Evolutionary conservation across 2,113 vertebrate species (phyloP).

Genomic region (Osmerus eperlanus): DNA sequence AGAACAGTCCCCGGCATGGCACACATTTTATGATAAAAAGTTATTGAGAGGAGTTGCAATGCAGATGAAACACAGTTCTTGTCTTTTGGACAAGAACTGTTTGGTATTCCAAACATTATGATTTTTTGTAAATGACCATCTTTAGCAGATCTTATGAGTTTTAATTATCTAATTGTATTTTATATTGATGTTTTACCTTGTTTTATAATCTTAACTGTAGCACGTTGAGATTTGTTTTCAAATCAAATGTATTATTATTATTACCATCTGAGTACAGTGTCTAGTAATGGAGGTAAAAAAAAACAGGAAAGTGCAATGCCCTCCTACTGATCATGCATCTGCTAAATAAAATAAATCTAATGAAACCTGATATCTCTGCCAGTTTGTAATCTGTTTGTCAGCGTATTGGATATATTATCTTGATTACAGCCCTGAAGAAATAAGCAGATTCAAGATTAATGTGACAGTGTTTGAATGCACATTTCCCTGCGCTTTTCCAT

Average conservation of each 20-base stretch:
- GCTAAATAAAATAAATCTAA: conserved; percentile 17
- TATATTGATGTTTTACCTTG: no score
- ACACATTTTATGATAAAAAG: no score
- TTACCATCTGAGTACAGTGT: background rate
- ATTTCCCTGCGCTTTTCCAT: background rate
- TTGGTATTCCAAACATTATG: background rate
- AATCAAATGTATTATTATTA: no score
- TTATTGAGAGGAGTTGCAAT: no score
- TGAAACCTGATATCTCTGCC: conserved; percentile 27
- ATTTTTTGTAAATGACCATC: background rate
- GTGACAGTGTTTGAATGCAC: conserved; percentile 29
- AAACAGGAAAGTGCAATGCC: background rate
- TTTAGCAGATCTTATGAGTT: no score
- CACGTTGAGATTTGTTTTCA: no score
- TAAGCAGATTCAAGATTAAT: conserved; percentile 41
- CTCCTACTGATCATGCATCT: conserved; percentile 4
- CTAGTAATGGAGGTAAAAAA: no score
- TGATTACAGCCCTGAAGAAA: conserved; percentile 33
- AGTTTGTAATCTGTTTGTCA: conserved; percentile 33
- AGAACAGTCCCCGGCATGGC: no score
- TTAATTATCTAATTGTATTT: no score
- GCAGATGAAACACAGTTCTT: no score
- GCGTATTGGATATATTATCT: conserved; percentile 12
- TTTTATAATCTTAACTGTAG: no score
- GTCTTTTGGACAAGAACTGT: no score